Evolutionary conservation across 2,888 invertebrate genomes (phyloP), one percentile per base, ranked within the genome.

Genomic region (Punctoribates punctum): DNA sequence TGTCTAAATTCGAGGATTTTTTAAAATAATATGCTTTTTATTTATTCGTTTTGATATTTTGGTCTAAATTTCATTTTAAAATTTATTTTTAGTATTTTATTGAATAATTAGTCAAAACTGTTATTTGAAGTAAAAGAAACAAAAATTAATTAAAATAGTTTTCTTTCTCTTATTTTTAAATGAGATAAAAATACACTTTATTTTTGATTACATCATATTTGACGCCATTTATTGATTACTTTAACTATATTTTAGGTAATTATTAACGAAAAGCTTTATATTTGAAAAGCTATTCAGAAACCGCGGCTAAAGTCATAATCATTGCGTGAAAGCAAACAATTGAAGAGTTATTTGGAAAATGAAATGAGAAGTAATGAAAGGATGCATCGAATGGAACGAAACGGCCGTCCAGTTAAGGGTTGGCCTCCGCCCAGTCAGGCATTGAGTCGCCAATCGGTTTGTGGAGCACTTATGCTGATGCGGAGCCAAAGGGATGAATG

Each of bases 401-500:
- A 25, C 27, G n/a, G 17, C 23, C 46, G 72, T 72, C 72, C 72
- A 72, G 72, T 72, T 72, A 20, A 42, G 72, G 5, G 48, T 38
- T 70, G 70, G 42, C 70, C 42, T 48, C 72, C 72, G 72, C 72
- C 72, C 72, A 72, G 48, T 48, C 42, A 67, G 20, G n/a, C 67
- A 48, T 48, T 72, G 48, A 72, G 72, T 72, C 72, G 72, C 72
- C 72, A 72, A 72, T 72, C 48, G 42, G 42, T 72, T 72, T 27
- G 72, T 72, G 20, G 62, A 70, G 46, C 20, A 38, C 54, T 67
- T 20, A 8, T 6, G 11, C 23, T 72, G 72, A 72, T 72, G 72
- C 48, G 72, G 72, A 72, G 72, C 72, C 46, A 72, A 72, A 72
- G 72, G 72, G 72, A 72, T 72, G 72, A 72, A 2, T 72, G 72